Percentiles rank a stretch among this genome's conserved stretches.
Evolutionary conservation across 1,140 invertebrate species (phyloP).

Genomic region (Anthonomus grandis): DNA sequence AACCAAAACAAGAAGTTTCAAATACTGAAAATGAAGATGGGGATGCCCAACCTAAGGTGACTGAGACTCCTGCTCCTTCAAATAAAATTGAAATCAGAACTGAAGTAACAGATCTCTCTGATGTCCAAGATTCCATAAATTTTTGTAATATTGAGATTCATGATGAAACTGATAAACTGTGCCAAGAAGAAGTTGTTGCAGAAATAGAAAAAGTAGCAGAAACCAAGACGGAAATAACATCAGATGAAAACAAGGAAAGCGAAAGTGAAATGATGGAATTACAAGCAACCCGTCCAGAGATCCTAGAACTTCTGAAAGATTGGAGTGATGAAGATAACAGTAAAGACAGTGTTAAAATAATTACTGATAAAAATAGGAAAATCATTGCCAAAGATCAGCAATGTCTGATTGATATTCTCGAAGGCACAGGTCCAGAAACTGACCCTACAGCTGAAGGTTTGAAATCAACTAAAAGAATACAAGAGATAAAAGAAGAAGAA

Average conservation of each 20-base stretch:
- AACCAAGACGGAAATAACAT: too few species aligned
- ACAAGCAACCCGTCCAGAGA: constrained; percentile 12
- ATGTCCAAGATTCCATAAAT: too few species aligned
- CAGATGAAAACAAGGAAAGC: not conserved
- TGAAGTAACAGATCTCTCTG: too few species aligned
- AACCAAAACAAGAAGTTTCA: not conserved
- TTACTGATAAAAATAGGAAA: not conserved
- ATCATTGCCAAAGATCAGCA: constrained; percentile 13
- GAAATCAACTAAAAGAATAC: not conserved
- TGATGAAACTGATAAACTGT: too few species aligned
- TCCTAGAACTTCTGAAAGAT: constrained; percentile 29
- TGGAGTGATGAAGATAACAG: constrained; percentile 30
- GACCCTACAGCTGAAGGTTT: not conserved
- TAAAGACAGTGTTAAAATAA: constrained; percentile 4
- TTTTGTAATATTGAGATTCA: too few species aligned
- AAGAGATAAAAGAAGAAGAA: not conserved
- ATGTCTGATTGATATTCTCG: constrained; percentile 25
- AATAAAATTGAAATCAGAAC: too few species aligned
- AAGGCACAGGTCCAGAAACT: constrained; percentile 19
- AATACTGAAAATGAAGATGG: too few species aligned
- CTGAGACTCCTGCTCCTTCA: not conserved
- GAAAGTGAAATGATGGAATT: not conserved
- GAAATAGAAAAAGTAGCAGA: too few species aligned
- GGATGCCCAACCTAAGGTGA: not conserved
- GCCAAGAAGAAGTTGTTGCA: too few species aligned